Conservation (phyloP, 2,888 invertebrate genomes). For the Ctenicera cuprea region DNA sequence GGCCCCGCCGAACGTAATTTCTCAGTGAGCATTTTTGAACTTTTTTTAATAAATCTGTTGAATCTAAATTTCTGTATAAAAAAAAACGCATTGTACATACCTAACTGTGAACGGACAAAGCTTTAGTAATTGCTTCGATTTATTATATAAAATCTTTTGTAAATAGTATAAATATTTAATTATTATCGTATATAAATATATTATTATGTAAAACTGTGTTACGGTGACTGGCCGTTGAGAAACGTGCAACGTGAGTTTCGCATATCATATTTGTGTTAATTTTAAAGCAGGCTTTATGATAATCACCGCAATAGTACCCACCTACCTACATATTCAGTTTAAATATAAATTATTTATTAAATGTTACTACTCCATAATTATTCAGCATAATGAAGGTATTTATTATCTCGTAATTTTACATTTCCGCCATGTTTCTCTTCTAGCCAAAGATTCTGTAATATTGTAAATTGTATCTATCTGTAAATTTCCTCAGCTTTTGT, state of each 20-base stretch:
- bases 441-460: constrained; percentile 70
- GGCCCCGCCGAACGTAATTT: constrained; percentile 55
- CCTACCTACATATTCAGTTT: constrained; percentile 32
- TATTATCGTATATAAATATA: constrained; percentile 61
- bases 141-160: constrained; percentile 62
- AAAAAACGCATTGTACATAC: constrained; percentile 61
- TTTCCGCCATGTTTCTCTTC: constrained; percentile 66
- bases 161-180: constrained; percentile 69
- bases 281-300: constrained; percentile 46
- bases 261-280: constrained; percentile 62
- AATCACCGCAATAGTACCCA: constrained; percentile 51
- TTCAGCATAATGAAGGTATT: constrained; percentile 44
- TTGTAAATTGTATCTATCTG: constrained; percentile 68
- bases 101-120: constrained; percentile 63
- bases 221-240: constrained; percentile 68
- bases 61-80: constrained; percentile 53
- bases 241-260: constrained; percentile 66
- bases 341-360: constrained; percentile 52
- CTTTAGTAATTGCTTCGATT: constrained; percentile 63
- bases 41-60: constrained; percentile 34
- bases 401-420: constrained; percentile 50
- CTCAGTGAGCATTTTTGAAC: constrained; percentile 42
- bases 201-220: constrained; percentile 58
- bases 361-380: constrained; percentile 38
- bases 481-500: constrained; percentile 70